Base-by-base conservation (phyloP, 2,797 vertebrate species). In the Buphagus erythrorhynchus region DNA sequence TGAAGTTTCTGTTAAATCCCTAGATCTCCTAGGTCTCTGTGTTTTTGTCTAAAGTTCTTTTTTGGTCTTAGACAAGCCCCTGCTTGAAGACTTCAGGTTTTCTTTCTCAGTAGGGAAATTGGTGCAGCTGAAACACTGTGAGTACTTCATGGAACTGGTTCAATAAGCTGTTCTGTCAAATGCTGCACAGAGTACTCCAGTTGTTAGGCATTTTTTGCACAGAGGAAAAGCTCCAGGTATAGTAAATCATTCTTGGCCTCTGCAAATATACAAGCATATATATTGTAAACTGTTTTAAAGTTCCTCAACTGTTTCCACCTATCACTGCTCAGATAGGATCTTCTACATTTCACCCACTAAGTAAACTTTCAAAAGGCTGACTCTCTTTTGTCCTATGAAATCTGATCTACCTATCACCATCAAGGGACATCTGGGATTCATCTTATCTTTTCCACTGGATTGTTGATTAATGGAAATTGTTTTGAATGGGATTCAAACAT, bases 361-460 rank as follows among this genome's bases (percentile, higher is more conserved):
- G 88, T 96, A 96, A 96, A 91, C 93, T 92, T 94, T 86, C n/a
- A 79, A 93, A 93, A 94, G 78, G 35, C 82, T 97, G 95, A 92
- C 82, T 74, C 65, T 92, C 54, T 95, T 95, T 84, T 96, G 89
- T 97, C 86, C 93, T 45, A 21, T 94, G 97, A 96, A 98, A 98
- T 93, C 73, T 86, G 95, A 97, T 90, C 89, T 83, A 80, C 88
- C 71, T 96, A 42, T 96, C 94, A 90, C 75, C 91, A 93, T 96
- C 78, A 84, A 68, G 80, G 80, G 88, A 97, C 97, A 98, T 98
- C 97, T 98, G 98, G 97, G 97, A 96, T 96, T 97, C 96, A 97
- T 98, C 96, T 96, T 97, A 96, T 96, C 96, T 97, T 97, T 96
- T 93, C 88, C 91, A 91, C 80, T 86, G 75, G 78, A 95, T 93